phyloP scores from a whole-genome alignment of 2,888 invertebrate species.

The Sinelater perroti region DNA sequence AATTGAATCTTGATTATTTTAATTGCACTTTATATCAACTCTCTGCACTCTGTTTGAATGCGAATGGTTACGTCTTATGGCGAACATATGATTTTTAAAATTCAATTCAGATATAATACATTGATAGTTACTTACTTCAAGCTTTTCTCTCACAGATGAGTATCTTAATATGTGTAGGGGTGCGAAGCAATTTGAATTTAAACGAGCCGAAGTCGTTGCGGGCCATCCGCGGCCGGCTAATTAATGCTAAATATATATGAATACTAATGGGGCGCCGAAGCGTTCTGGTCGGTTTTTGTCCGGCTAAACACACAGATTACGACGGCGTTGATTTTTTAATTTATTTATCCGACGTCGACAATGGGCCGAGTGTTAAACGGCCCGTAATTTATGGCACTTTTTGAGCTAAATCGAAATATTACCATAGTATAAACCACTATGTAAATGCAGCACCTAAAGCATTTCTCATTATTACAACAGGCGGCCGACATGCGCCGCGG shows the following conservation, averaged over 20 bases:
- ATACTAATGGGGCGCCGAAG: conserved; percentile 43
- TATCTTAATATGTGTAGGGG: too few species aligned
- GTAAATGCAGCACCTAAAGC: conserved; percentile 33
- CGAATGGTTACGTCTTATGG: too few species aligned
- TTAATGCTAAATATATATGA: conserved; percentile 48
- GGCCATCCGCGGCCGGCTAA: conserved; percentile 38
- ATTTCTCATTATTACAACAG: conserved; percentile 23
- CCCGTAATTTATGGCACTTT: conserved; percentile 47
- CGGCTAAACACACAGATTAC: conserved; percentile 44
- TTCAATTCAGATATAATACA: too few species aligned
- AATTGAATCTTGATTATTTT: too few species aligned
- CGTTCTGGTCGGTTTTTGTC: conserved; percentile 18
- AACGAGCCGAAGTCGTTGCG: conserved; percentile 31
- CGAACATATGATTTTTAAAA: too few species aligned
- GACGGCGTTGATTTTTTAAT: conserved; percentile 41
- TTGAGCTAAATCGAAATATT: conserved; percentile 40
- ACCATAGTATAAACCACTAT: conserved; percentile 38
- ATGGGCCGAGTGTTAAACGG: conserved; percentile 48
- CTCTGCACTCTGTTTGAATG: too few species aligned
- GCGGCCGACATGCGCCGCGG: conserved; percentile 27
- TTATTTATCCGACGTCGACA: conserved; percentile 48
- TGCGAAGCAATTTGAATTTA: conserved; percentile 35
- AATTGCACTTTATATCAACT: too few species aligned
- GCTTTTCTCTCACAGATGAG: too few species aligned
- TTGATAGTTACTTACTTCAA: too few species aligned